A percentile compares a stretch with the other conserved stretches of the same genome.
phyloP scores from a whole-genome alignment of 1,140 invertebrate species.

The Lanistes nyassanus region DNA sequence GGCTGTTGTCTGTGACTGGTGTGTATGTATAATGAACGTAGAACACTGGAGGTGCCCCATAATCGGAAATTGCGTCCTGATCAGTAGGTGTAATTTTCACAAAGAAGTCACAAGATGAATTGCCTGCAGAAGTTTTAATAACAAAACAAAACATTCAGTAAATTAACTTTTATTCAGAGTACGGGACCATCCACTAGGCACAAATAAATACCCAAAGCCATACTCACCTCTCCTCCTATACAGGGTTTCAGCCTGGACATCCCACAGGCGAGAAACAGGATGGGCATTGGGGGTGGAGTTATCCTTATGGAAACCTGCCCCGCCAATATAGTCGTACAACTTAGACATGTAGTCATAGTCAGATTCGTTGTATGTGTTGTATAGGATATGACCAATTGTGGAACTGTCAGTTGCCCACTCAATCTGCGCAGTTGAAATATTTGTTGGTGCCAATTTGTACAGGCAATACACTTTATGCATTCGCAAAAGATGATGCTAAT shows the following conservation, averaged over 20 bases:
- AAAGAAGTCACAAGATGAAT: slow-evolving; percentile 40
- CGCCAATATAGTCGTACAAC: slow-evolving; percentile 46
- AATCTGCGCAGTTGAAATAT: slow-evolving; percentile 35
- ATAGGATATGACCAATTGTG: slow-evolving; percentile 44
- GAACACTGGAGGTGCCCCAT: slow-evolving; percentile 47
- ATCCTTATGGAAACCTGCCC: slow-evolving; percentile 50
- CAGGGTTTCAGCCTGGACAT: slow-evolving; percentile 26
- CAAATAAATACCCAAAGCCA: too few species aligned
- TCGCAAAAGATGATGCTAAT: too few species aligned
- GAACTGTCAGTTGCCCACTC: slow-evolving; percentile 43
- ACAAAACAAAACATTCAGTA: too few species aligned
- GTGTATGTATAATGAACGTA: slow-evolving; percentile 39
- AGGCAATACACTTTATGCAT: too few species aligned
- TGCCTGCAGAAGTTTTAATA: background rate
- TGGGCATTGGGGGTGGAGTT: slow-evolving; percentile 55
- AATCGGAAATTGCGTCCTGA: slow-evolving; percentile 30
- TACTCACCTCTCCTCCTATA: slow-evolving; percentile 35
- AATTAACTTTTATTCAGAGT: too few species aligned
- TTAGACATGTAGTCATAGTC: slow-evolving; percentile 51
- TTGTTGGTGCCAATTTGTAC: too few species aligned
- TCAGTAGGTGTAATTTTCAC: slow-evolving; percentile 40
- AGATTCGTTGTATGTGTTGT: slow-evolving; percentile 53
- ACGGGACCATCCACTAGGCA: too few species aligned
- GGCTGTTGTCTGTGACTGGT: background rate
- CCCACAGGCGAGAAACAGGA: slow-evolving; percentile 48